Percentiles rank a stretch among this genome's conserved stretches.
These are phyloP conservation scores for Podotricha telesiphe DNA, from an alignment of 2,888 invertebrate species.

Conservation along the genomic window DNA sequence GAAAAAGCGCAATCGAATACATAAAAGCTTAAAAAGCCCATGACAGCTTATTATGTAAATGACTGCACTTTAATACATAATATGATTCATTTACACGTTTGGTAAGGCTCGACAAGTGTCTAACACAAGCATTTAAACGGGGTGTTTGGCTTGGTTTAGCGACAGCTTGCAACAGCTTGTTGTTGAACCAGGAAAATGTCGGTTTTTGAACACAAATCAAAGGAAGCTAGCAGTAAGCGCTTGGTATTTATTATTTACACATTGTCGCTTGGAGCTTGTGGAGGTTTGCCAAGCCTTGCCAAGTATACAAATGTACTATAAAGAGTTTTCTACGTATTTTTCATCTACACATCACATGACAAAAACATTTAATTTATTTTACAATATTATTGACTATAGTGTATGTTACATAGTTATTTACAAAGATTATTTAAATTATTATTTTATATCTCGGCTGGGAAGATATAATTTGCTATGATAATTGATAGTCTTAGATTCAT, in stretches of 20 bases:
- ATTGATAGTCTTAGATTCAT: constrained; percentile 14
- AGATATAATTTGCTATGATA: constrained; percentile 17
- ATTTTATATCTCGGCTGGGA: constrained; percentile 23
- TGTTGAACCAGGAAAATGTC: too few species aligned
- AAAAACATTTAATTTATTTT: constrained; percentile 58
- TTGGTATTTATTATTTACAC: too few species aligned
- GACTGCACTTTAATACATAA: neutral
- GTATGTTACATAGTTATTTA: constrained; percentile 40
- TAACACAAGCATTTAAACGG: too few species aligned
- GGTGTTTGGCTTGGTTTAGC: too few species aligned
- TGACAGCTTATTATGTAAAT: constrained; percentile 6
- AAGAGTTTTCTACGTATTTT: constrained; percentile 41
- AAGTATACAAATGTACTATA: neutral
- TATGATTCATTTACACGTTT: too few species aligned
- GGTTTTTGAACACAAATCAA: too few species aligned
- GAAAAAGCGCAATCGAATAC: constrained; percentile 1
- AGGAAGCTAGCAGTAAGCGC: too few species aligned
- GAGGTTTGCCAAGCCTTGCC: too few species aligned
- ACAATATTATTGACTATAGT: constrained; percentile 20
- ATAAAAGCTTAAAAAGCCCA: neutral
- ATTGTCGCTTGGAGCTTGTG: too few species aligned
- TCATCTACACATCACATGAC: constrained; percentile 73
- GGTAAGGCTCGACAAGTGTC: too few species aligned
- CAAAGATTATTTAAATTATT: constrained; percentile 28
- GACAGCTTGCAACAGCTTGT: too few species aligned